Percentiles rank a stretch among this genome's conserved stretches.
Conservation (phyloP, 1,140 invertebrate genomes). For the Drosophila rufa region DNA sequence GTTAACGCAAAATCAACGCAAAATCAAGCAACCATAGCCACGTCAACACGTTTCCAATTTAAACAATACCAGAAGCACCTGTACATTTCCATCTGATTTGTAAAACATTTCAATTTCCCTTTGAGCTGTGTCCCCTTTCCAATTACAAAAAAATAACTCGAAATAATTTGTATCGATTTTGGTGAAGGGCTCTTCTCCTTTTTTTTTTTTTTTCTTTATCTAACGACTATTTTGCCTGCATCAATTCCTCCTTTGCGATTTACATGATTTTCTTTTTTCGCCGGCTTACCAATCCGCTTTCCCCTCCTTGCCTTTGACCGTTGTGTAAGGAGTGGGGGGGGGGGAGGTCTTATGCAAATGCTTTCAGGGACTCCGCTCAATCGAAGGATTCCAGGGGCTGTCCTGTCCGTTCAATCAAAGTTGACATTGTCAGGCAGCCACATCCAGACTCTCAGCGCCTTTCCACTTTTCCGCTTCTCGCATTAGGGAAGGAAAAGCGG, state of each 20-base stretch:
- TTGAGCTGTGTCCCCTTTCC: not conserved
- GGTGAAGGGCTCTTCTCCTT: not conserved
- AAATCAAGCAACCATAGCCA: not conserved
- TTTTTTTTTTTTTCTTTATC: not conserved
- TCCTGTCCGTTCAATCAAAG: conserved; percentile 74
- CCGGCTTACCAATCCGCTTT: conserved; percentile 38
- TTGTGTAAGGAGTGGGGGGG: conserved; percentile 48
- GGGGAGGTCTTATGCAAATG: conserved; percentile 72
- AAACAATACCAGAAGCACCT: not conserved
- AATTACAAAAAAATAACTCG: conserved; percentile 35
- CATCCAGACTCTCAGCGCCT: conserved; percentile 21
- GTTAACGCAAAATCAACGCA: not conserved
- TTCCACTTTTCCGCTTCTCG: conserved; percentile 9
- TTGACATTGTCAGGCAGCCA: conserved; percentile 55
- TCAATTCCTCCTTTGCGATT: conserved; percentile 38
- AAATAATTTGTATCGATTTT: conserved; percentile 44
- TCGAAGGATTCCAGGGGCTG: conserved; percentile 25
- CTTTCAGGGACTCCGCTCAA: conserved; percentile 30
- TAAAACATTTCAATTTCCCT: conserved; percentile 10
- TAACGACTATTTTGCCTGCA: conserved; percentile 37
- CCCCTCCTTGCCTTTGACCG: conserved; percentile 42
- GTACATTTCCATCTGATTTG: conserved; percentile 1
- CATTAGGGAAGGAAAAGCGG: not conserved
- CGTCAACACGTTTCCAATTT: not conserved
- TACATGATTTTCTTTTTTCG: conserved; percentile 44